Percentiles rank a stretch among this genome's conserved stretches.
These are phyloP conservation scores for Cephalopholis sonnerati DNA, from an alignment of 2,113 vertebrate species.

Conservation along the genomic window DNA sequence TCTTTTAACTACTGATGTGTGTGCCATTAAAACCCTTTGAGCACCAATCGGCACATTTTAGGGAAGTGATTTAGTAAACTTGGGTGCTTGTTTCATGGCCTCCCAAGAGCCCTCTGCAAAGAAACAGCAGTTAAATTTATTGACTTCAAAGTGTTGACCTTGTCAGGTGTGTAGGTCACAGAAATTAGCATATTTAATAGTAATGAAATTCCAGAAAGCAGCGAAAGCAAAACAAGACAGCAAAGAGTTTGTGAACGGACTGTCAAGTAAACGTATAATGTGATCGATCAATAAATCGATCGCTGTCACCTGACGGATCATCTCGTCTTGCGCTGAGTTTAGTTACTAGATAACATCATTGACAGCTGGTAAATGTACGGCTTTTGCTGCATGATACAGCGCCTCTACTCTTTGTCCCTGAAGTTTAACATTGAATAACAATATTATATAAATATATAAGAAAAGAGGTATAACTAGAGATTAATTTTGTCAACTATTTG, in stretches of 20 bases:
- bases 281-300: not conserved
- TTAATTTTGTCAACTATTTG: not conserved
- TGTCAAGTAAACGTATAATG: not conserved
- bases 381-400: not conserved
- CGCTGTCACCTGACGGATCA: not conserved
- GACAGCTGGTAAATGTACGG: not conserved
- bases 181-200: not conserved
- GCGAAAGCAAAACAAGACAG: no score
- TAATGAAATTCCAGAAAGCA: not conserved
- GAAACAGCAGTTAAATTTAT: not conserved
- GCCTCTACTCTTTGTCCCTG: not conserved
- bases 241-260: not conserved
- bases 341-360: not conserved
- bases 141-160: slow-evolving; percentile 4
- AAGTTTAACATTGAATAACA: not conserved
- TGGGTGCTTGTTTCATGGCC: not conserved
- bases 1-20: slow-evolving; percentile 2
- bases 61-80: not conserved
- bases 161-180: not conserved
- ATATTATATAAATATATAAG: no score
- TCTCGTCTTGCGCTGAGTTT: not conserved
- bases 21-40: not conserved
- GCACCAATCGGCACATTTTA: slow-evolving; percentile 2
- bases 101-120: not conserved
- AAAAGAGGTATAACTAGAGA: not conserved